Base-by-base conservation (phyloP, 2,797 vertebrate genomes). In the Thunnus albacares region DNA sequence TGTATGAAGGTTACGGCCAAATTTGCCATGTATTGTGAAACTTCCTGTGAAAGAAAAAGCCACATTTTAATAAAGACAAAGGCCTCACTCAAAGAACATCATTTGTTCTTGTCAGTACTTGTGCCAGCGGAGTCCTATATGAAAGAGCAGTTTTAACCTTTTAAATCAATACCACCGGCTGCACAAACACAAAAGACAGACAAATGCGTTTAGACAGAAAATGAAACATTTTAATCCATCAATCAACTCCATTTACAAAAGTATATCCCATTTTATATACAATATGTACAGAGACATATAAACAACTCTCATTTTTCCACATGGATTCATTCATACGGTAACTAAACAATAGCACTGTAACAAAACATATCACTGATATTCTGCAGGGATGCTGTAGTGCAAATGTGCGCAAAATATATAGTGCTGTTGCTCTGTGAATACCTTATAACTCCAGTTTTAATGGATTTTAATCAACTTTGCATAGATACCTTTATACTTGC, bases 211-310 rank as follows among this genome's bases (percentile, higher is more conserved):
- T 84, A 90, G 90, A 92, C 90, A 93, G 87, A 94, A 93, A 92
- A 94, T 84, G 90, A 92, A 92, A 93, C 90, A 94, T 93, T 95
- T 96, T 95, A 96, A 95, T 94, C 90, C 81, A 94, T 94, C 90
- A 94, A 93, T 93, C 92, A 93, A 91, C 92, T 94, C 90, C 87
- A 95, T 96, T 95, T 95, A 95, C 95, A 95, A 95, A 95, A 96
- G 95, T 95, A 95, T 95, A 95, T 95, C 93, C 94, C 95, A 93
- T 95, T 95, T 95, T 96, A 96, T 96, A 90, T 96, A 96, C 95
- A 96, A 84, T 95, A 96, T 95, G 83, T 96, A 96, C 94, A 96
- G 73, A 83, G 87, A 87, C 85, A 88, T 92, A 94, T 95, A 94
- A 94, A 95, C 93, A 94, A 93, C 93, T 90, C 91, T 80, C 79